phyloP scores from a whole-genome alignment of 1,140 invertebrate genomes.

The Leptoteleia sp. region DNA sequence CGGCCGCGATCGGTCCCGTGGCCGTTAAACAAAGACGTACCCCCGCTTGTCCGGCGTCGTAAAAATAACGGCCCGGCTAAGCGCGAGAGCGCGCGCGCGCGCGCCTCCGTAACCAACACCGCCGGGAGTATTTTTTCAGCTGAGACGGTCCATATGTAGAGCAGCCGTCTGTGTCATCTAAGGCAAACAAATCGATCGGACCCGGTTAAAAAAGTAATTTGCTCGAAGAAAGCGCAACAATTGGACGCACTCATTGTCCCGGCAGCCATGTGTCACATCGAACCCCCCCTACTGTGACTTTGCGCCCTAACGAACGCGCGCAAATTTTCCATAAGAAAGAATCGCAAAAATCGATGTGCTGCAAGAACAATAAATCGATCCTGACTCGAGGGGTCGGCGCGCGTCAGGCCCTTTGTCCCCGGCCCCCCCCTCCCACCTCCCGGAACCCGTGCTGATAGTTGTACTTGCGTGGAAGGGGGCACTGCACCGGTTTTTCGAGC shows the following conservation, averaged over 20 bases:
- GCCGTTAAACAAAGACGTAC: conserved; percentile 28
- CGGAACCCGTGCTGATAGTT: conserved; percentile 41
- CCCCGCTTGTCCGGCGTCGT: neutral
- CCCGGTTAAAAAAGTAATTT: conserved; percentile 58
- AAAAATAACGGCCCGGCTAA: conserved; percentile 17
- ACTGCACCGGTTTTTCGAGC: conserved; percentile 48
- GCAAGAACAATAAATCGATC: conserved; percentile 72
- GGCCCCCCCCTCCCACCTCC: conserved; percentile 59
- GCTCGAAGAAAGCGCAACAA: conserved; percentile 65
- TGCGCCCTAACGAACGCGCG: conserved; percentile 61
- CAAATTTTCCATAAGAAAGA: conserved; percentile 70
- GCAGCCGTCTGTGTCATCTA: conserved; percentile 44
- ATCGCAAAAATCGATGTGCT: conserved; percentile 71
- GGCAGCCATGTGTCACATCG: conserved; percentile 63
- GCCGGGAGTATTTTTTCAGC: conserved; percentile 63
- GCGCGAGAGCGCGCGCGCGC: too few relatives aligned
- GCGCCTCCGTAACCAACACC: too few relatives aligned
- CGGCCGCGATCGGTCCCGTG: conserved; percentile 14
- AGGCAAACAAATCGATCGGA: conserved; percentile 57
- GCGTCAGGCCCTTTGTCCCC: conserved; percentile 62
- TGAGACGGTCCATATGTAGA: conserved; percentile 48
- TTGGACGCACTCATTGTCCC: conserved; percentile 56
- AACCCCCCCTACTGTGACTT: conserved; percentile 43
- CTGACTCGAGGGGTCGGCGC: conserved; percentile 52
- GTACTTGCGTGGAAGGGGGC: conserved; percentile 29